Evolutionary conservation across 1,140 invertebrate genomes (phyloP), one percentile per base, ranked within the genome.

Genomic region (Coptotermes formosanus): DNA sequence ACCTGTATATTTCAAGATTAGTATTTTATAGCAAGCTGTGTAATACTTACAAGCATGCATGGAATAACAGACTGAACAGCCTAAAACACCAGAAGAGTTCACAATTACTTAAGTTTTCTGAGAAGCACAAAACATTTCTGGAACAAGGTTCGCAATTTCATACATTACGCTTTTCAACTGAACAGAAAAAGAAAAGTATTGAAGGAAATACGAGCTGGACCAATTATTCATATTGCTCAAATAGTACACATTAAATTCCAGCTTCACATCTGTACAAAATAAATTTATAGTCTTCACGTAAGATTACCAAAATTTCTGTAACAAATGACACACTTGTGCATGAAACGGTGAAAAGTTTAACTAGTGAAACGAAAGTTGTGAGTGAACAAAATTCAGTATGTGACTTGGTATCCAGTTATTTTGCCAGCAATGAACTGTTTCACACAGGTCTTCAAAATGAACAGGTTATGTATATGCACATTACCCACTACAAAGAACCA

Each of bases 401-500:
- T 30, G 64, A n/a, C 64, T 75, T 75, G n/a, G n/a, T 75, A 75
- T n/a, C 0, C n/a, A 75, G n/a, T 75, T 75, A 75, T 75, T 75
- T 30, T 75, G 64, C n/a, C n/a, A 6, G n/a, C n/a, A 25, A 75
- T 75, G 25, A 30, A 55, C 8, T 75, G 64, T 16, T 75, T 25
- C 64, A 30, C 64, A 75, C 25, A 75, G 64, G n/a, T 75, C 64
- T 75, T 75, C 64, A 75, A 75, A 75, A 75, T 30, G 30, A 75
- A 75, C 2, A 75, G n/a, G 8, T 75, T 25, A n/a, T 75, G 64
- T 4, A 75, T 30, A 75, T 75, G 64, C 64, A 75, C 64, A 30
- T 75, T 75, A 75, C 64, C 64, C 64, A 75, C 64, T 75, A 75
- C 64, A 75, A 30, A 75, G 64, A 30, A 75, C 64, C 64, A 75